Conservation (phyloP, 2,888 invertebrate species). For the Zelleria hepariella region DNA sequence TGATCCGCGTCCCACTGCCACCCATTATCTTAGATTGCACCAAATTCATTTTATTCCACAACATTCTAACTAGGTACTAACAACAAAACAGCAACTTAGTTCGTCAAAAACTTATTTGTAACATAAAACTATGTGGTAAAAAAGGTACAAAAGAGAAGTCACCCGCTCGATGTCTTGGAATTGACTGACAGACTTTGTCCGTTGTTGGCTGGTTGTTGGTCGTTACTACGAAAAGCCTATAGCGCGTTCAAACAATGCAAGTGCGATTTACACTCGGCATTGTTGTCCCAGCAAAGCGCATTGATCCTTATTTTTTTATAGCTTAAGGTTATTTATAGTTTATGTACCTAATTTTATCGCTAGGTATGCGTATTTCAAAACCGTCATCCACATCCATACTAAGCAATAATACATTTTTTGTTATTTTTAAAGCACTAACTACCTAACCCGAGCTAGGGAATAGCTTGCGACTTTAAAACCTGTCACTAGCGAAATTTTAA, state of each 20-base stretch:
- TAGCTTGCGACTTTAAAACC: no score
- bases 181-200: background rate
- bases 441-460: no score
- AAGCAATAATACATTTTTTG: no score
- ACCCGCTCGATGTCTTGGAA: background rate
- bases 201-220: no score
- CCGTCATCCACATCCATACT: no score
- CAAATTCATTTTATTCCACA: constrained; percentile 42
- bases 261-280: background rate
- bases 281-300: background rate
- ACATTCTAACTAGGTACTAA: background rate
- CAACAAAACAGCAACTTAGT: background rate
- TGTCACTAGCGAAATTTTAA: no score
- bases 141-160: background rate
- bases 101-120: background rate
- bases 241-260: background rate
- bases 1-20: constrained; percentile 53
- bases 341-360: no score
- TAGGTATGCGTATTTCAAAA: no score
- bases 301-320: background rate
- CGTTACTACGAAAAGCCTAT: background rate
- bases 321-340: background rate
- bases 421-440: no score
- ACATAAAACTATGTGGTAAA: background rate
- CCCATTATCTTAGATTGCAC: constrained; percentile 50